These are phyloP conservation scores for Megalopta genalis DNA, from an alignment of 1,140 invertebrate species.

Conservation along the genomic window DNA sequence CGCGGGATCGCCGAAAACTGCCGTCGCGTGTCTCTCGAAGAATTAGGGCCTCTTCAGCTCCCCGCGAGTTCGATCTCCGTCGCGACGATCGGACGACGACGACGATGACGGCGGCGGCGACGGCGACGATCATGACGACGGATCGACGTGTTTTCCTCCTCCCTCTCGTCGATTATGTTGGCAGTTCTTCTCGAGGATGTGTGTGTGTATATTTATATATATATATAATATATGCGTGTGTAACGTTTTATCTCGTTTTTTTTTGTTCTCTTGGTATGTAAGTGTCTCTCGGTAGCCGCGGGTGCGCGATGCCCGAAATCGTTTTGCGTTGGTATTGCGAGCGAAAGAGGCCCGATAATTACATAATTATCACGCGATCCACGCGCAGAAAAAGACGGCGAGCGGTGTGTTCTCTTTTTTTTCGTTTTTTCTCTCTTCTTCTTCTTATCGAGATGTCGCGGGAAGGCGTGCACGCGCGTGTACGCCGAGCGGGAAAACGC, in stretches of 20 bases:
- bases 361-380: background rate
- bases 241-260: too few species aligned
- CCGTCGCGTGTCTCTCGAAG: constrained; percentile 9
- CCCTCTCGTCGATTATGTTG: background rate
- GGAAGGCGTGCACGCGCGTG: constrained; percentile 37
- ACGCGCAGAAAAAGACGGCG: background rate
- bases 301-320: too few species aligned
- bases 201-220: too few species aligned
- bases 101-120: too few species aligned
- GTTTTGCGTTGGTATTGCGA: too few species aligned
- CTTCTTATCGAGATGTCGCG: background rate
- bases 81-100: background rate
- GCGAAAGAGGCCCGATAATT: background rate
- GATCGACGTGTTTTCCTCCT: too few species aligned
- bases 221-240: too few species aligned
- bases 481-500: constrained; percentile 15
- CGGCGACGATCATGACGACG: background rate
- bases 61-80: constrained; percentile 12
- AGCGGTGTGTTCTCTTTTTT: background rate
- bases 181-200: constrained; percentile 14
- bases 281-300: too few species aligned
- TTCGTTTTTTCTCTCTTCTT: too few species aligned
- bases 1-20: too few species aligned
- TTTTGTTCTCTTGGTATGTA: too few species aligned
- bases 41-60: background rate